Percentiles rank a stretch among this genome's conserved stretches.
Conservation (phyloP, 2,113 vertebrate species). For the Heptranchias perlo region DNA sequence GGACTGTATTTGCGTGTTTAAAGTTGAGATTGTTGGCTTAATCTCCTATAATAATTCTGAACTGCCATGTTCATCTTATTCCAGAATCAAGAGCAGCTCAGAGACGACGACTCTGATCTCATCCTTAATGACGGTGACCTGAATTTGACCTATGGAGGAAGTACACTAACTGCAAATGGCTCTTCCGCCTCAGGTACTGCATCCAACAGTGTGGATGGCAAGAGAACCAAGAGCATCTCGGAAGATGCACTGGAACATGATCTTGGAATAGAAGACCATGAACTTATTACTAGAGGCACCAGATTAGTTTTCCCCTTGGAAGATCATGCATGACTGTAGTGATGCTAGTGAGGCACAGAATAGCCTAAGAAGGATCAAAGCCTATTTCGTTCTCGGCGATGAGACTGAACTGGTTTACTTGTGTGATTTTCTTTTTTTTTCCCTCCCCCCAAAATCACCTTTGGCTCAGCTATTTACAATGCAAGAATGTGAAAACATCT, state of each 20-base stretch:
- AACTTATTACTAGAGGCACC: slow-evolving; percentile 81
- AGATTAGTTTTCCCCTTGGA: slow-evolving; percentile 89
- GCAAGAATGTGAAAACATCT: not conserved
- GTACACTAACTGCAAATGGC: slow-evolving; percentile 83
- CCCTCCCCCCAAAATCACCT: not conserved
- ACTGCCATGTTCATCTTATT: slow-evolving; percentile 39
- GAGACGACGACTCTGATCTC: slow-evolving; percentile 84
- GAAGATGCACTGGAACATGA: slow-evolving; percentile 84
- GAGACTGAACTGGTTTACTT: slow-evolving; percentile 34
- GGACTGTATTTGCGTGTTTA: slow-evolving; percentile 40
- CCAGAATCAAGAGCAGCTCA: slow-evolving; percentile 85
- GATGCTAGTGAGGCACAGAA: slow-evolving; percentile 41
- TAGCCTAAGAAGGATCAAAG: slow-evolving; percentile 47
- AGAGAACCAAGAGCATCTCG: slow-evolving; percentile 68
- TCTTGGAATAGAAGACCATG: slow-evolving; percentile 78
- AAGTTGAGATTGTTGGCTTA: not conserved
- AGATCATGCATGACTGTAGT: slow-evolving; percentile 70
- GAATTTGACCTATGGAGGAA: slow-evolving; percentile 84
- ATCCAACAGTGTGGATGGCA: slow-evolving; percentile 59
- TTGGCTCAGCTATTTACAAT: slow-evolving; percentile 24
- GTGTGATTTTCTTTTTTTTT: not conserved
- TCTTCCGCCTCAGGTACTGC: slow-evolving; percentile 62
- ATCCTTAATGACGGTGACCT: slow-evolving; percentile 83
- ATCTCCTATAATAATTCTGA: not conserved
- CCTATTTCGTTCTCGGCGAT: not conserved